Conservation (phyloP, 1,140 invertebrate species). For the Portunus trituberculatus region DNA sequence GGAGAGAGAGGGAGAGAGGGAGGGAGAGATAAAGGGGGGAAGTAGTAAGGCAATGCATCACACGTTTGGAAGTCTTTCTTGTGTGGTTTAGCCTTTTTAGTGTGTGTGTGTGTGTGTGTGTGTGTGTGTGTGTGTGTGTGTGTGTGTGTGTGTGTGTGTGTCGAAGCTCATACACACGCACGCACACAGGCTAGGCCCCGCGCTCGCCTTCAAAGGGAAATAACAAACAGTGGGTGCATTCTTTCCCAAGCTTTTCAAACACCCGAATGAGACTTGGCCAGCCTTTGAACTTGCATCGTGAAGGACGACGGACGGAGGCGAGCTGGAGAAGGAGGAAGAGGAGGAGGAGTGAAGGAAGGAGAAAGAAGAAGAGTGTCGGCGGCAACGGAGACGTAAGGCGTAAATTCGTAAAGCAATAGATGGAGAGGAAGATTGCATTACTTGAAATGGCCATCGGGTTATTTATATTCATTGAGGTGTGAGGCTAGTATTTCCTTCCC, state of each 20-base stretch:
- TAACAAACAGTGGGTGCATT: neutral
- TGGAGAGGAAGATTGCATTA: constrained; percentile 38
- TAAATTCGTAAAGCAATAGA: neutral
- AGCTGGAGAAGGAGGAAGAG: neutral
- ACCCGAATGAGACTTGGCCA: neutral
- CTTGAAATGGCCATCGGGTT: constrained; percentile 27
- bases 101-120: too few species aligned
- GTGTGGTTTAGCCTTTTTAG: neutral
- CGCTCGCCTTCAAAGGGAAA: neutral
- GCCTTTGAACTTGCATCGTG: neutral
- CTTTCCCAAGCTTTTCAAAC: neutral
- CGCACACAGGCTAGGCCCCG: neutral
- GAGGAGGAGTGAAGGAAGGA: neutral
- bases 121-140: neutral
- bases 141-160: too few species aligned
- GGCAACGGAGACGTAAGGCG: neutral
- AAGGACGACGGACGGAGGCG: too few species aligned
- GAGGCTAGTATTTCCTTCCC: neutral
- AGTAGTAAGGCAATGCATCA: neutral
- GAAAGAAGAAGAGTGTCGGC: neutral
- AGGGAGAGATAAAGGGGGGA: neutral
- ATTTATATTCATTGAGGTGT: constrained; percentile 38
- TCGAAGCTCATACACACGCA: neutral
- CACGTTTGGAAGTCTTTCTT: neutral
- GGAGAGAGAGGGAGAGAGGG: neutral